Conservation (phyloP, 2,113 vertebrate genomes). For the Sebastes schlegelii region DNA sequence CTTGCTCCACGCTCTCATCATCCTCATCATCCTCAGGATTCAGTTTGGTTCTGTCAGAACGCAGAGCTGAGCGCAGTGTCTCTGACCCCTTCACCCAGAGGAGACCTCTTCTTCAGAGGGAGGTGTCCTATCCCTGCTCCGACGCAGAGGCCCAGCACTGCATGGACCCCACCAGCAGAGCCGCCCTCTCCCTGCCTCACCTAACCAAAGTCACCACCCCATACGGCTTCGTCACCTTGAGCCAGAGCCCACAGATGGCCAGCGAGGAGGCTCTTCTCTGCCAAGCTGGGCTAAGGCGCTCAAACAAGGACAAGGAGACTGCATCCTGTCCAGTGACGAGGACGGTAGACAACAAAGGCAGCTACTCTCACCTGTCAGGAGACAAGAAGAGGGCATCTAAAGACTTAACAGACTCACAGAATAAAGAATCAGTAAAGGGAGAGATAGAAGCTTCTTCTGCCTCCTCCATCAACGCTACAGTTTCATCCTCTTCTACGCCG, state of each 20-base stretch:
- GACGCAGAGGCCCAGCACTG: conserved; percentile 61
- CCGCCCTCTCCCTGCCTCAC: conserved; percentile 82
- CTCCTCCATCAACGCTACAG: neutral
- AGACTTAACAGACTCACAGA: conserved; percentile 26
- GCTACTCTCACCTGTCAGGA: conserved; percentile 31
- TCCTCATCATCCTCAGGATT: conserved; percentile 50
- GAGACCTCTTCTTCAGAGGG: conserved; percentile 35
- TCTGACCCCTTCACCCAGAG: conserved; percentile 54
- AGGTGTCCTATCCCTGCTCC: neutral
- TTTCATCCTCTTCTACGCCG: conserved; percentile 16
- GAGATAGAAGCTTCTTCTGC: conserved; percentile 11
- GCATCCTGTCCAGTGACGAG: neutral
- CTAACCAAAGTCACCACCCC: conserved; percentile 81
- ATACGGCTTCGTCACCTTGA: conserved; percentile 82
- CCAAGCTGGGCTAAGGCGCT: conserved; percentile 56
- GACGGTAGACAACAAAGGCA: conserved; percentile 21
- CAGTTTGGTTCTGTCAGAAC: neutral
- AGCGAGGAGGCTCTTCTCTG: conserved; percentile 84
- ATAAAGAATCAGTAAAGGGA: conserved; percentile 5
- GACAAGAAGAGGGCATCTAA: conserved; percentile 33
- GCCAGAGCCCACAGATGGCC: conserved; percentile 85
- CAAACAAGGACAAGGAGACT: conserved; percentile 44
- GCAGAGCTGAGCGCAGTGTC: conserved; percentile 29
- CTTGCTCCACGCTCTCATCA: conserved; percentile 13
- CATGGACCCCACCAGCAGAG: conserved; percentile 72